A percentile compares a stretch with the other conserved stretches of the same genome.
Evolutionary conservation across 92 coral and sea anemone species (phyloP).

Genomic region (Zoanthus sansibaricus): DNA sequence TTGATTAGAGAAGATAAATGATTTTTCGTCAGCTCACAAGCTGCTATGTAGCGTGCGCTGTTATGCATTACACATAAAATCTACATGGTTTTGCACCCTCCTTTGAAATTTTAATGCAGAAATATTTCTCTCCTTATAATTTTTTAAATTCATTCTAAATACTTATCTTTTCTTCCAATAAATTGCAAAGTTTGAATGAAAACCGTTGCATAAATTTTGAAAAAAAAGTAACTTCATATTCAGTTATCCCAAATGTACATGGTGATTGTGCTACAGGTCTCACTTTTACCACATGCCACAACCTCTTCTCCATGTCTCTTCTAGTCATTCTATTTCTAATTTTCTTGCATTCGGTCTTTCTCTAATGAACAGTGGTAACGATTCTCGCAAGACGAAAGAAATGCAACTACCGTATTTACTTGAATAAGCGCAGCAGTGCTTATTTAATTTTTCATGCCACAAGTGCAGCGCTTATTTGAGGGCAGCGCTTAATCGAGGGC

Average conservation of each 20-base stretch:
- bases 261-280: slow-evolving; percentile 18
- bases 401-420: no score
- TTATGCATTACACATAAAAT: background rate
- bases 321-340: no score
- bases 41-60: background rate
- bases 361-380: no score
- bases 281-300: no score
- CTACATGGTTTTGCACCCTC: slow-evolving; percentile 9
- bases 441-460: no score
- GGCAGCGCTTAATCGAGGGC: no score
- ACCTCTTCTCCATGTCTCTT: no score
- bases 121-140: slow-evolving; percentile 4
- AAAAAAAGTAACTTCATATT: background rate
- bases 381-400: no score
- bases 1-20: background rate
- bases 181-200: slow-evolving; percentile 13
- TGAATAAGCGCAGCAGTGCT: no score
- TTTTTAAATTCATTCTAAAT: slow-evolving; percentile 1
- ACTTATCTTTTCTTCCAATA: slow-evolving; percentile 1
- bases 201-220: background rate
- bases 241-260: slow-evolving; percentile 20
- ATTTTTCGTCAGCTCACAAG: background rate
- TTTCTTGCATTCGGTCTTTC: no score
- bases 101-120: slow-evolving; percentile 3
- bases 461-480: no score